Base-by-base conservation (phyloP, 1,140 invertebrate genomes). In the Chrysopa pallens region DNA sequence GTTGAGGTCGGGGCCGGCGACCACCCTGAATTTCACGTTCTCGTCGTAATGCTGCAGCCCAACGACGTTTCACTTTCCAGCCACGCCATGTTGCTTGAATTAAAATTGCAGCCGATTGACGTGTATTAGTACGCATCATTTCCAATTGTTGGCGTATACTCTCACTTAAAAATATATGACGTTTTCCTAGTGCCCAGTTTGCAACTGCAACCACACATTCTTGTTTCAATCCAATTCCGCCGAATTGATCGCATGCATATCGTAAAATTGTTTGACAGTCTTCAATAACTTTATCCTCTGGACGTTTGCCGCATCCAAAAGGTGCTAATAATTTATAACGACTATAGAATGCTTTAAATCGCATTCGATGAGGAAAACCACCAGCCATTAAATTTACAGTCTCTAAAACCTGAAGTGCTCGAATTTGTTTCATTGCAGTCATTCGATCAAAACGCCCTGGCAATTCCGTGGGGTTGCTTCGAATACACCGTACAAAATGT, bases 301-400 rank as follows among this genome's bases (percentile, higher is more conserved):
- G 70, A 6, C 83, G 66, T 12, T 78, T 68, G 9, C 88, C 55
- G 46, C 78, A 71, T 38, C 76, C 72, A 55, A 84, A 85, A 28
- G 81, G 80, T 6, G 80, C 84, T 29, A 93, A 65, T 48, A 87
- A 68, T 45, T 80, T 70, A 60, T 94, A 94, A 15, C 89, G 70
- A 1, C 74, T 68, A 57, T 84, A 85, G 62, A 95, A 95, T n/a
- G 85, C 84, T 60, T 89, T 90, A 61, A 92, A 94, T 23, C 89
- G 71, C 86, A 94, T 92, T 48, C 91, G 72, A 62, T 95, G 90
- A 6, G 90, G 89, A 60, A 87, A 91, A 8, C 89, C 82, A 48
- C 80, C 80, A 12, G 89, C 88, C 89, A 94, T 94, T 28, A 95
- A 63, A 61, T 92, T 91, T 12, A 92, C 87, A 23, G 91, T 94